Evolutionary conservation across 2,888 invertebrate genomes (phyloP).

Genomic region (Lasioglossum marginatum): DNA sequence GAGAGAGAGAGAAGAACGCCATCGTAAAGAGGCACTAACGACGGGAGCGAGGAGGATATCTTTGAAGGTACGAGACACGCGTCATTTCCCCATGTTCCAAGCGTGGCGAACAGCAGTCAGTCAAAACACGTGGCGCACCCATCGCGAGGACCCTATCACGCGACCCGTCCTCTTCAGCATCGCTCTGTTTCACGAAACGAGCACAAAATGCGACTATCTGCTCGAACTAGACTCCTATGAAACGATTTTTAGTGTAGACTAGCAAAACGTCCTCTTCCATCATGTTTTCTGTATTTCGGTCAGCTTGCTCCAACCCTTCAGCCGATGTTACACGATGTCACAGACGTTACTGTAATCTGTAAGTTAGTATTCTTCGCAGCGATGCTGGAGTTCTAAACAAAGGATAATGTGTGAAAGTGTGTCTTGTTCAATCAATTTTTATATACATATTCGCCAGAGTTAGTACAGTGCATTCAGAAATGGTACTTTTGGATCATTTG

Average conservation of each 20-base stretch:
- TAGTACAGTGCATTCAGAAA: too few species aligned
- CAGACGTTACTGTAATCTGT: too few species aligned
- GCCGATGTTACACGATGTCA: too few species aligned
- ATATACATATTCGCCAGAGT: too few species aligned
- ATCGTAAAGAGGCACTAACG: constrained; percentile 55
- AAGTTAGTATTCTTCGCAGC: too few species aligned
- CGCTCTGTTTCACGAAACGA: constrained; percentile 12
- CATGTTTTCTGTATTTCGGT: neutral
- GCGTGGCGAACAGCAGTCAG: constrained; percentile 78
- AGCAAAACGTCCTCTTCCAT: neutral
- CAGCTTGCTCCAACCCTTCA: too few species aligned
- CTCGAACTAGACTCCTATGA: neutral
- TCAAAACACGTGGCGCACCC: constrained; percentile 72
- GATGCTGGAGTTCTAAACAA: too few species aligned
- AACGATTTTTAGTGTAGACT: neutral
- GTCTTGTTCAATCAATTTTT: too few species aligned
- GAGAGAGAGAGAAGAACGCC: neutral
- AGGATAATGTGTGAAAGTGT: too few species aligned
- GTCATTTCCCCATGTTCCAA: constrained; percentile 76
- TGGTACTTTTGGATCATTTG: too few species aligned
- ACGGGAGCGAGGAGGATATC: constrained; percentile 51
- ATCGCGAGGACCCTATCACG: constrained; percentile 50
- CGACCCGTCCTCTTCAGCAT: constrained; percentile 19
- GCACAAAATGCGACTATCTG: neutral
- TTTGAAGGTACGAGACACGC: constrained; percentile 74